Evolutionary conservation across 2,113 vertebrate genomes (phyloP).

Genomic region (Oncorhynchus tshawytscha): DNA sequence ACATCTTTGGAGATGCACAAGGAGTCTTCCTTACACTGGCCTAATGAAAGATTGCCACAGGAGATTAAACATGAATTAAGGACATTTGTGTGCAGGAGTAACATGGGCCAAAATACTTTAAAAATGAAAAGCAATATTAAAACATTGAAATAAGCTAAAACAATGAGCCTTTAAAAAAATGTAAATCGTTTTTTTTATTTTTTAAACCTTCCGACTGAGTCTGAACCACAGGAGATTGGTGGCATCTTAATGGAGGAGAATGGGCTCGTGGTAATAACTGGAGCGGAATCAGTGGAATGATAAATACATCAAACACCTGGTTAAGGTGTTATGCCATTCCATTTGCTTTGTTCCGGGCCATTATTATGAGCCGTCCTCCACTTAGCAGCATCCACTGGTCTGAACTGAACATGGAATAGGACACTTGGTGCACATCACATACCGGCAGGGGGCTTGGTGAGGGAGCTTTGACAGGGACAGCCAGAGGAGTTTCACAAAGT

Average conservation of each 20-base stretch:
- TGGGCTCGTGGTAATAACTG: too few species aligned
- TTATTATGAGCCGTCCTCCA: too few species aligned
- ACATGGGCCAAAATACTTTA: neutral
- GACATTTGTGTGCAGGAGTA: neutral
- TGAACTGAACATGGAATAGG: neutral
- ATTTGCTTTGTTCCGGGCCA: too few species aligned
- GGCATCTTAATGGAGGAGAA: too few species aligned
- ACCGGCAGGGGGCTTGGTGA: conserved; percentile 8
- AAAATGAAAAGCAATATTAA: neutral
- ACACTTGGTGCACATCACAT: neutral
- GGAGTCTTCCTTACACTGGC: conserved; percentile 13
- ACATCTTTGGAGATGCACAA: neutral
- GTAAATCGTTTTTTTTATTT: too few species aligned
- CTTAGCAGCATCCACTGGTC: too few species aligned
- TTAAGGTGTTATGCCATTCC: too few species aligned
- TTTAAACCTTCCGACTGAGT: too few species aligned
- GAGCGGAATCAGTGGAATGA: too few species aligned
- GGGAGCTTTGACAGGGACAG: neutral
- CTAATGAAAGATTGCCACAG: conserved; percentile 22
- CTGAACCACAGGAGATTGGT: neutral
- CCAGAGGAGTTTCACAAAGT: conserved; percentile 45
- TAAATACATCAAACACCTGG: too few species aligned
- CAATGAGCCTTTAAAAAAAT: too few species aligned
- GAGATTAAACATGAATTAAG: neutral
- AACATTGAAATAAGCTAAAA: neutral